Conservation (phyloP, 2,888 invertebrate species). For the Empis livida region DNA sequence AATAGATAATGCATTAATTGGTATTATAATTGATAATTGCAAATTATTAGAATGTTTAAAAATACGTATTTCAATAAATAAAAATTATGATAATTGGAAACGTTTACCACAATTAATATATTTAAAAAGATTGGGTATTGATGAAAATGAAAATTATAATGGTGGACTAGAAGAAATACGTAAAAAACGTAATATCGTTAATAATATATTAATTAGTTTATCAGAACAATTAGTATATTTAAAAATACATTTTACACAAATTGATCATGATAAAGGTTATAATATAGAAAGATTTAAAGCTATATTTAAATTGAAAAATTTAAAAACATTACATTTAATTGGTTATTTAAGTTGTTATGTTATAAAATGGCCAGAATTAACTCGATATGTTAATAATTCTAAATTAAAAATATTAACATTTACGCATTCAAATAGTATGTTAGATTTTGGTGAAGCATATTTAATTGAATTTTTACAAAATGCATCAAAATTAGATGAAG, state of each 20-base stretch:
- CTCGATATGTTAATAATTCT: not conserved
- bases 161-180: no score
- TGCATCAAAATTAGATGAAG: not conserved
- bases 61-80: not conserved
- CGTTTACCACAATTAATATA: no score
- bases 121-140: no score
- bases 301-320: not conserved
- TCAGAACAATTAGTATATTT: not conserved
- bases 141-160: no score
- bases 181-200: no score
- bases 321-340: not conserved
- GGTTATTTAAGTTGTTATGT: not conserved
- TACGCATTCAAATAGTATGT: not conserved
- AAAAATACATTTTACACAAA: not conserved
- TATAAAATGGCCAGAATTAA: not conserved
- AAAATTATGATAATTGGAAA: no score
- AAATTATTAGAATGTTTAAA: not conserved
- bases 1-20: not conserved
- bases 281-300: not conserved
- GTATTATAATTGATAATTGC: not conserved
- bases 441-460: not conserved
- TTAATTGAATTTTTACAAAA: not conserved
- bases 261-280: not conserved
- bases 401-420: not conserved
- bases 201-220: no score